phyloP scores from a whole-genome alignment of 2,888 invertebrate genomes.

The Conomelus anceps region DNA sequence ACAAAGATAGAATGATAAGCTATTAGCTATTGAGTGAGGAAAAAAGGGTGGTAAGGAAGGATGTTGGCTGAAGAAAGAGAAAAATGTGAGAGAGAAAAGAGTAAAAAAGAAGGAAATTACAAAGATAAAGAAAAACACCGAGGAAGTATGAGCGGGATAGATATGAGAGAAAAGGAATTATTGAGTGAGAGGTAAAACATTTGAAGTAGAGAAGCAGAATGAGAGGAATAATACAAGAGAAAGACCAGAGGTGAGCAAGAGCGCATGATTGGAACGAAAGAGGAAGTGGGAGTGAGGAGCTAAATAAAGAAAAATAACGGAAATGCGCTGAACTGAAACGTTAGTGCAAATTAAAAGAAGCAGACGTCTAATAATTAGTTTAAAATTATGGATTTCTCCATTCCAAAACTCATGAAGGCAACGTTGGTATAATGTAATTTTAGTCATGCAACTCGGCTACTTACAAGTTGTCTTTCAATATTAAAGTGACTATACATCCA shows the following conservation, averaged over 20 bases:
- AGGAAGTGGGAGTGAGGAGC: background rate
- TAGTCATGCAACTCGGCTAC: no score
- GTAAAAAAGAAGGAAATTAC: no score
- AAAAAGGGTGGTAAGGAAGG: no score
- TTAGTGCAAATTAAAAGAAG: background rate
- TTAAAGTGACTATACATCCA: no score
- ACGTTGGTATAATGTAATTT: no score
- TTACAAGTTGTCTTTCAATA: no score
- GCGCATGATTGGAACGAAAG: background rate
- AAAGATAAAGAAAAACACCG: no score
- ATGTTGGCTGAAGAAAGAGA: no score
- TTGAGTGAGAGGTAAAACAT: background rate
- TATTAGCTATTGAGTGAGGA: no score
- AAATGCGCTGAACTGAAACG: background rate
- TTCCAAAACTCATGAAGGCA: background rate
- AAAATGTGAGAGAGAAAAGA: no score
- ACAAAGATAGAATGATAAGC: no score
- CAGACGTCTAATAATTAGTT: background rate
- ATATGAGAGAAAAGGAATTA: background rate
- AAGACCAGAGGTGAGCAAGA: background rate
- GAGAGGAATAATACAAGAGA: background rate
- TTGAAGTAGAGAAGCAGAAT: background rate
- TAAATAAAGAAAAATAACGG: background rate
- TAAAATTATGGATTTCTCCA: background rate
- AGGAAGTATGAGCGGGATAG: background rate